These are phyloP conservation scores for Fukomys damarensis DNA, from an alignment of 2,113 vertebrate species.

Conservation along the genomic window DNA sequence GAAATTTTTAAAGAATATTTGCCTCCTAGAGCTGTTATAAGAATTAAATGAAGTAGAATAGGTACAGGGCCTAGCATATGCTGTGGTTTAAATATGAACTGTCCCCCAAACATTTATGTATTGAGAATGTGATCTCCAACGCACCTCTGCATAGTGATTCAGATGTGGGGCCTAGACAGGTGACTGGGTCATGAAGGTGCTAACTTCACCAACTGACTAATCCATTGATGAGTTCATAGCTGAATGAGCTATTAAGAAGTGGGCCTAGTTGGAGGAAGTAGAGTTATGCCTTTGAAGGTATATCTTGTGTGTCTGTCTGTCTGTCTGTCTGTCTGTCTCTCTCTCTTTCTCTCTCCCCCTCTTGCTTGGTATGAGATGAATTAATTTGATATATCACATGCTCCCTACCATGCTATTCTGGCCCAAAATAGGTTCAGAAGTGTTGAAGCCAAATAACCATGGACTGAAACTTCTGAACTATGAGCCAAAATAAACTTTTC, in stretches of 20 bases:
- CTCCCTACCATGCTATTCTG: background rate
- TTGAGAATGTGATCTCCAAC: background rate
- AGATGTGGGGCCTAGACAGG: background rate
- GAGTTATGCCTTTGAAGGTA: background rate
- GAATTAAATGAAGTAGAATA: constrained; percentile 36
- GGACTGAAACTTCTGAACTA: background rate
- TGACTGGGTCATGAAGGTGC: background rate
- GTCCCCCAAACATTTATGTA: background rate
- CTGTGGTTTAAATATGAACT: background rate
- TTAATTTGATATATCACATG: background rate
- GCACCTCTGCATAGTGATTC: background rate
- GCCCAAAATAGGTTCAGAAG: background rate
- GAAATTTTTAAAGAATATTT: constrained; percentile 12
- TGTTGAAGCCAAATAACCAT: background rate
- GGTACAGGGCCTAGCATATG: background rate
- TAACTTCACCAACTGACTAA: background rate
- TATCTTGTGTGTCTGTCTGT: background rate
- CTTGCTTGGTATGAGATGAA: background rate
- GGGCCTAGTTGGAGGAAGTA: background rate
- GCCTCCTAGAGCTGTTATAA: background rate
- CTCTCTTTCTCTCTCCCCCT: background rate
- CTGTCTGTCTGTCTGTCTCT: background rate
- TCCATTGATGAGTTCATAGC: background rate
- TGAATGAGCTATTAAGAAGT: background rate
- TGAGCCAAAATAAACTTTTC: background rate